Evolutionary conservation across 2,888 invertebrate species (phyloP).

Genomic region (Psylliodes chrysocephalus): DNA sequence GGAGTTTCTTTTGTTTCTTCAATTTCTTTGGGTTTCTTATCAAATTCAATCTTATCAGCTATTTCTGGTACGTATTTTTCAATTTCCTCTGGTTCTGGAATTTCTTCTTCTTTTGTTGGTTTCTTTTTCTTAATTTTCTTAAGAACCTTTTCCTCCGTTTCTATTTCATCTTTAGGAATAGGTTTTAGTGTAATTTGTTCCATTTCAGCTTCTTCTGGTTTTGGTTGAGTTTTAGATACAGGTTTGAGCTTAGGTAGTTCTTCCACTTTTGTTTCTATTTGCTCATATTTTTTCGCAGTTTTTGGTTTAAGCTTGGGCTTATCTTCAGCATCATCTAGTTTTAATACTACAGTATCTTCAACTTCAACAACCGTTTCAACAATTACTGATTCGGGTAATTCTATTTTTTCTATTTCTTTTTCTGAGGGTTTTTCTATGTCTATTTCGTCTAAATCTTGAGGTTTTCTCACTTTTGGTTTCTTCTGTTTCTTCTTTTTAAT

Average conservation of each 20-base stretch:
- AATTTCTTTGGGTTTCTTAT: conserved; percentile 49
- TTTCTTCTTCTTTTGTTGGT: conserved; percentile 48
- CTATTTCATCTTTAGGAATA: conserved; percentile 46
- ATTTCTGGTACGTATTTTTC: conserved; percentile 55
- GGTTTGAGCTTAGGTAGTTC: conserved; percentile 58
- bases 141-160: conserved; percentile 44
- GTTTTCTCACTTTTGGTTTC: conserved; percentile 49
- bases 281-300: conserved; percentile 49
- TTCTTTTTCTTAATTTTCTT: conserved; percentile 38
- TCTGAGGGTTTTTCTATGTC: conserved; percentile 52
- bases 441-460: conserved; percentile 36
- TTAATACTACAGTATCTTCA: conserved; percentile 70
- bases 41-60: conserved; percentile 52
- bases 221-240: conserved; percentile 48
- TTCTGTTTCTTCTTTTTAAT: conserved; percentile 38
- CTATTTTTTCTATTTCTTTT: conserved; percentile 53
- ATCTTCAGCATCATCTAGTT: conserved; percentile 61
- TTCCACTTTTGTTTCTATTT: conserved; percentile 54
- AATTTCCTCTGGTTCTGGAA: conserved; percentile 52
- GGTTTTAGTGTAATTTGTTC: conserved; percentile 60
- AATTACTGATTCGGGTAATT: conserved; percentile 57
- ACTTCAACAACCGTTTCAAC: conserved; percentile 70
- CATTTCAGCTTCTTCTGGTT: conserved; percentile 54
- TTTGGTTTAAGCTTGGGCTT: conserved; percentile 56
- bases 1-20: conserved; percentile 54